phyloP scores from a whole-genome alignment of 2,797 vertebrate species.

The Setipinna tenuifilis region DNA sequence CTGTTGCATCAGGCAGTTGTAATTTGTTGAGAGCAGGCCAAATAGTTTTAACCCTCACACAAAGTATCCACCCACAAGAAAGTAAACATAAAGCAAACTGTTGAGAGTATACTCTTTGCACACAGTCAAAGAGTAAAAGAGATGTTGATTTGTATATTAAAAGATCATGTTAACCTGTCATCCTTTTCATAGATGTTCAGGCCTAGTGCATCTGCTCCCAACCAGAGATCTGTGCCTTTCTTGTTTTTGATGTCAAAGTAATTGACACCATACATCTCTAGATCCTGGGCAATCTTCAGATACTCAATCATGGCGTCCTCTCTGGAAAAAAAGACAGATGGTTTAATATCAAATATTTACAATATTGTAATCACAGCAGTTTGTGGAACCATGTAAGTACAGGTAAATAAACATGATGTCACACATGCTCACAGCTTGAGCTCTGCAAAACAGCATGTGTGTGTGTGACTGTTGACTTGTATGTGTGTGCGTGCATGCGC shows the following conservation, averaged over 20 bases:
- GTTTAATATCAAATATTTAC: not conserved
- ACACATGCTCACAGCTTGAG: not conserved
- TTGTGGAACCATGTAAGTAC: not conserved
- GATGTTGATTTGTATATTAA: not conserved
- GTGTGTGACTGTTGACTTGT: too few species aligned
- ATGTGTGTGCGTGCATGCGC: not conserved
- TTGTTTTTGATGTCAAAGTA: constrained; percentile 99
- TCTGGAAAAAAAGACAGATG: constrained; percentile 65
- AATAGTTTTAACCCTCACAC: too few species aligned
- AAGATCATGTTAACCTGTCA: constrained; percentile 78
- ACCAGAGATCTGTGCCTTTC: constrained; percentile 93
- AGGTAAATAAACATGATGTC: not conserved
- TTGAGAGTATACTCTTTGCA: too few species aligned
- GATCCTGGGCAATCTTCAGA: constrained; percentile 95
- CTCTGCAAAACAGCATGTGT: not conserved
- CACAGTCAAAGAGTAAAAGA: too few species aligned
- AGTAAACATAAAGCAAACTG: too few species aligned
- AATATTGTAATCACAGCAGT: not conserved
- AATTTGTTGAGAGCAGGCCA: too few species aligned
- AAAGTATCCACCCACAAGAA: too few species aligned
- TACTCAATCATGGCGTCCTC: constrained; percentile 93
- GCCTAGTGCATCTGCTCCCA: constrained; percentile 93
- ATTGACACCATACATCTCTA: constrained; percentile 98
- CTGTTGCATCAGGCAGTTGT: too few species aligned
- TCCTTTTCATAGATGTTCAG: constrained; percentile 95